These are phyloP conservation scores for Elachura formosa DNA, from an alignment of 2,113 vertebrate species.

Conservation along the genomic window DNA sequence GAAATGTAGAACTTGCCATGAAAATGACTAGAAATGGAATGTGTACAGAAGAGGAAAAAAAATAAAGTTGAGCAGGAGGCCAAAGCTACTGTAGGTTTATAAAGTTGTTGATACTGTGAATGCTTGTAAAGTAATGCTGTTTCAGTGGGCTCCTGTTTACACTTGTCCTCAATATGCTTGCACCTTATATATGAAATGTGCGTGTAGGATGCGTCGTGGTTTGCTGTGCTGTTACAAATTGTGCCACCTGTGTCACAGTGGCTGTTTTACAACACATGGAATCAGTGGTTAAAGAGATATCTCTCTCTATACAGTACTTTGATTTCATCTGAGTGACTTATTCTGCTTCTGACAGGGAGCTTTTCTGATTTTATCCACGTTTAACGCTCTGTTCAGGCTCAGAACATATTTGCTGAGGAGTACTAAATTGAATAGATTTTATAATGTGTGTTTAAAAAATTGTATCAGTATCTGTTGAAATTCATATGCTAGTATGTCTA, in stretches of 20 bases:
- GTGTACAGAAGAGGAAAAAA: background rate
- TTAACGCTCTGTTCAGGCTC: background rate
- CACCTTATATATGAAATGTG: background rate
- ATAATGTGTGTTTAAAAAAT: background rate
- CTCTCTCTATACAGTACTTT: background rate
- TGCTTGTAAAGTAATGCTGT: background rate
- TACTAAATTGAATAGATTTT: background rate
- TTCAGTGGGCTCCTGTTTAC: background rate
- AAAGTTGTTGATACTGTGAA: background rate
- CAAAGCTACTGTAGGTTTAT: background rate
- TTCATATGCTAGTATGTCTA: background rate
- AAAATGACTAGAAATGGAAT: background rate
- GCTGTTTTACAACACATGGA: background rate
- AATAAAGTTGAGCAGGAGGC: background rate
- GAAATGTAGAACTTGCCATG: background rate
- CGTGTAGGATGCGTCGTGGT: accelerated
- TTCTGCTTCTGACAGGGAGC: background rate
- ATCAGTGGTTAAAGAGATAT: background rate
- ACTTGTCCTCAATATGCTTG: background rate
- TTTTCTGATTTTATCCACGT: background rate
- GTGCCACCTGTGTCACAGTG: accelerated
- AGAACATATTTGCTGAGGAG: background rate
- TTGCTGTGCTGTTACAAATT: background rate
- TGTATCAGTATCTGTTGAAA: background rate
- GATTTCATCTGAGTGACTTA: background rate